Evolutionary conservation across 2,797 vertebrate species (phyloP).

Genomic region (Lacerta agilis): DNA sequence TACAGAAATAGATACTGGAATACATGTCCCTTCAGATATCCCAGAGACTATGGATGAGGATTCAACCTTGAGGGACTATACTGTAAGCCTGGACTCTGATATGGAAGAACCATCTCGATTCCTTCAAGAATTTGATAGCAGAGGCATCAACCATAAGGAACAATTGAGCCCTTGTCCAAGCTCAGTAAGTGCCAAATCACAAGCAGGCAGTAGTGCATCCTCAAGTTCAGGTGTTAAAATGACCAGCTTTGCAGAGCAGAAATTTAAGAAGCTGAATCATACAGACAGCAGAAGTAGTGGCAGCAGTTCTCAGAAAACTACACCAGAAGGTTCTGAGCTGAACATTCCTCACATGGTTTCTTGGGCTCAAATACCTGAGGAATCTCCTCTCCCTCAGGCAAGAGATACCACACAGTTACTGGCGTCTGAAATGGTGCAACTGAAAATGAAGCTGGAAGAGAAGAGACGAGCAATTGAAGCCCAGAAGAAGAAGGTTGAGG

Average conservation of each 20-base stretch:
- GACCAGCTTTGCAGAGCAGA: conserved; percentile 98
- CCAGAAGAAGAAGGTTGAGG: conserved; percentile 98
- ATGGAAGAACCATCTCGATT: conserved; percentile 84
- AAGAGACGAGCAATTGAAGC: conserved; percentile 97
- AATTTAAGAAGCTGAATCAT: conserved; percentile 89
- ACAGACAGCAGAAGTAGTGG: conserved; percentile 88
- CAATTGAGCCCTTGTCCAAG: conserved; percentile 90
- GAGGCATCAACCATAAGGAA: conserved; percentile 77
- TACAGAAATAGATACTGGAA: conserved; percentile 94
- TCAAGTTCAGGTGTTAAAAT: conserved; percentile 87
- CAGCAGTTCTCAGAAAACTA: conserved; percentile 92
- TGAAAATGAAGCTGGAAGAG: conserved; percentile 96
- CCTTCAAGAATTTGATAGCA: conserved; percentile 87
- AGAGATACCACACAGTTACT: conserved; percentile 92
- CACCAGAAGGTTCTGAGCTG: conserved; percentile 92
- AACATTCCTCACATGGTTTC: conserved; percentile 90
- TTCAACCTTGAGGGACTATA: conserved; percentile 94
- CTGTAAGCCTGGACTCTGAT: conserved; percentile 94
- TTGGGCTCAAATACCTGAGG: conserved; percentile 91
- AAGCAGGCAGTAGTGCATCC: conserved; percentile 87
- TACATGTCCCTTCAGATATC: conserved; percentile 94
- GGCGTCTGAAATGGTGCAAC: conserved; percentile 96
- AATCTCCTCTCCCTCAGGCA: conserved; percentile 82
- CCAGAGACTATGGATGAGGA: conserved; percentile 96
- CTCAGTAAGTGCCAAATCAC: conserved; percentile 85